Evolutionary conservation across 2,888 invertebrate genomes (phyloP), one percentile per base, ranked within the genome.

Genomic region (Ochropleura leucogaster): DNA sequence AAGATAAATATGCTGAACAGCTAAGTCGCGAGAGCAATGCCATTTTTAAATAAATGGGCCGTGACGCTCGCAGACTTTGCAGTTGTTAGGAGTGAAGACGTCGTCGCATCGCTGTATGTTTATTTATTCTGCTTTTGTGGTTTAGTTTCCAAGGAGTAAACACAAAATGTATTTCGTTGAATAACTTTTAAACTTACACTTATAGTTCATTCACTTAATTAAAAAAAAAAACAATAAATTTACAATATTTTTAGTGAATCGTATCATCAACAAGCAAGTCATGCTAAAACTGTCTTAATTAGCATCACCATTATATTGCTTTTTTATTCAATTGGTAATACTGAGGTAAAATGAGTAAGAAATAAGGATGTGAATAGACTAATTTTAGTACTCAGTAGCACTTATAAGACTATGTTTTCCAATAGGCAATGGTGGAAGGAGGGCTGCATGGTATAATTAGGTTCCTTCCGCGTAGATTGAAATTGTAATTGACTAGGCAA

Each of bases 21-120:
- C 69, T 68, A 59, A 69, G 69, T 79, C 60, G 70, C 73, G 66
- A 63, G 82, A 74, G 57, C 77, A 64, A 62, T 77, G 72, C 66
- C 80, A 74, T 82, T 79, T 82, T 66, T n/a, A n/a, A n/a, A 74
- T 82, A 84, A 84, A 84, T 82, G 74, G 68, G 68, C 68, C 63
- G 62, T 75, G 79, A 71, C 73, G 72, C 59, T 73, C 60, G 66
- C 64, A 82, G 72, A 76, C 72, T 72, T 69, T 47, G 57, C 60
- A 66, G 40, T 51, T 77, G 65, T 71, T 74, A 62, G 60, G 18
- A 69, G 65, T 77, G 69, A 72, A 77, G 68, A 68, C 60, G 30
- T 70, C 57, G 53, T 49, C 73, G 53, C 65, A 44, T 55, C 62
- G 30, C 53, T 20, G 20, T 62, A 57, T 62, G 59, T 63, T 72